Evolutionary conservation across 2,888 invertebrate species (phyloP).

Genomic region (Nesidiocoris tenuis): DNA sequence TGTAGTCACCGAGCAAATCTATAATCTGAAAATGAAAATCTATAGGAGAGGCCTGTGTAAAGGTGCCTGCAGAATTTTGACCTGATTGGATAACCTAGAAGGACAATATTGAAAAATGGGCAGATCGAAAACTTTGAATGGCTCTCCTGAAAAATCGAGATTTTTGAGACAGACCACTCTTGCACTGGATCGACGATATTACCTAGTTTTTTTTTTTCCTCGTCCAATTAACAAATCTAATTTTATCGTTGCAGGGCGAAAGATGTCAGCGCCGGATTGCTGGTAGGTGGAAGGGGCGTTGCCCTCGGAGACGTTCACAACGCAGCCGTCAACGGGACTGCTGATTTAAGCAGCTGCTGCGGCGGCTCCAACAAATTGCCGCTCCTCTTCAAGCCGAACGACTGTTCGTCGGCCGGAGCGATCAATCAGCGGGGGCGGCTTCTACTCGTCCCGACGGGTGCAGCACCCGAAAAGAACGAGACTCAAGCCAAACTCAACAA

Average conservation of each 20-base stretch:
- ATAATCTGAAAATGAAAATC: too few relatives aligned
- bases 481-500: slow-evolving; percentile 49
- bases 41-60: too few relatives aligned
- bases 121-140: too few relatives aligned
- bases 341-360: slow-evolving; percentile 7
- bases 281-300: slow-evolving; percentile 23
- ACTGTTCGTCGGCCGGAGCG: slow-evolving; percentile 33
- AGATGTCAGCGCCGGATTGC: slow-evolving; percentile 34
- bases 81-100: too few relatives aligned
- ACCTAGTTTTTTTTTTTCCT: neutral
- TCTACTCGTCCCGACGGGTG: slow-evolving; percentile 5
- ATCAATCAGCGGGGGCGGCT: slow-evolving; percentile 14
- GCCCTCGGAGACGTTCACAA: slow-evolving; percentile 32
- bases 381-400: slow-evolving; percentile 48
- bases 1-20: too few relatives aligned
- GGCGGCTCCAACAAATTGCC: slow-evolving; percentile 47
- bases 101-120: too few relatives aligned
- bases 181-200: too few relatives aligned
- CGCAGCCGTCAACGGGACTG: neutral
- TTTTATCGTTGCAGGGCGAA: slow-evolving; percentile 45
- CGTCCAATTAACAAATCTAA: neutral
- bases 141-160: too few relatives aligned
- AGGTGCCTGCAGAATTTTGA: neutral
- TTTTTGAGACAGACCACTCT: too few relatives aligned
- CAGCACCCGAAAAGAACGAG: slow-evolving; percentile 48